Percentiles rank a stretch among this genome's conserved stretches.
Evolutionary conservation across 2,888 invertebrate species (phyloP).

Genomic region (Eudemis profundana): DNA sequence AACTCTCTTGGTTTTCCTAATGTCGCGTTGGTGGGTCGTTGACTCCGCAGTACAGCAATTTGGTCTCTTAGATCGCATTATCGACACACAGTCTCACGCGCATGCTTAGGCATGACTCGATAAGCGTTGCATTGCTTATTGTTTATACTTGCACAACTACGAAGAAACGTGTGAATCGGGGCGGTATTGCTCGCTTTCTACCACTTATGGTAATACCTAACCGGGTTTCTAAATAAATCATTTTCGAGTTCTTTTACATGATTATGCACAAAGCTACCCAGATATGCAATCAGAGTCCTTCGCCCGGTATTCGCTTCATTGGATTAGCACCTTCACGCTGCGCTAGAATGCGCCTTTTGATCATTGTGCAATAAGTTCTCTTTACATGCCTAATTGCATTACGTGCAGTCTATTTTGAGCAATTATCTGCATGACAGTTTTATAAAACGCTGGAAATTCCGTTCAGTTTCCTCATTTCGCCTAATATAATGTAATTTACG

Average conservation of each 20-base stretch:
- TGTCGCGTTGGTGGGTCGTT: slow-evolving; percentile 68
- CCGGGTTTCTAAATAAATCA: slow-evolving; percentile 26
- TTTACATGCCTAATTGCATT: slow-evolving; percentile 30
- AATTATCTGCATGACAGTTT: slow-evolving; percentile 30
- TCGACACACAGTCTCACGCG: slow-evolving; percentile 61
- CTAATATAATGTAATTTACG: slow-evolving; percentile 2
- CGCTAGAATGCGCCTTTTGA: slow-evolving; percentile 33
- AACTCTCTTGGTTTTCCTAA: slow-evolving; percentile 64
- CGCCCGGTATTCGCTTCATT: slow-evolving; percentile 26
- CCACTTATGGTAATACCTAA: slow-evolving; percentile 38
- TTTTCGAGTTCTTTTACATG: slow-evolving; percentile 24
- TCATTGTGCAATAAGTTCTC: slow-evolving; percentile 22
- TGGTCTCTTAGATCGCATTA: slow-evolving; percentile 61
- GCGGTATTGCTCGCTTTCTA: slow-evolving; percentile 44
- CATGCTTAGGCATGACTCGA: slow-evolving; percentile 42
- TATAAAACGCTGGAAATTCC: slow-evolving; percentile 7
- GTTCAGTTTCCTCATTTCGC: slow-evolving; percentile 18
- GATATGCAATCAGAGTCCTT: slow-evolving; percentile 24
- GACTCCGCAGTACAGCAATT: slow-evolving; percentile 69
- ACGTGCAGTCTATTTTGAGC: slow-evolving; percentile 16
- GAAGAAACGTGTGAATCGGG: slow-evolving; percentile 44
- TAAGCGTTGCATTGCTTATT: slow-evolving; percentile 40
- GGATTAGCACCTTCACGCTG: not conserved
- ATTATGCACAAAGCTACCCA: slow-evolving; percentile 9
- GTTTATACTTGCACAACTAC: slow-evolving; percentile 43